Evolutionary conservation across 2,797 vertebrate species (phyloP), one percentile per base, ranked within the genome.

Genomic region (Bradypodion pumilum): DNA sequence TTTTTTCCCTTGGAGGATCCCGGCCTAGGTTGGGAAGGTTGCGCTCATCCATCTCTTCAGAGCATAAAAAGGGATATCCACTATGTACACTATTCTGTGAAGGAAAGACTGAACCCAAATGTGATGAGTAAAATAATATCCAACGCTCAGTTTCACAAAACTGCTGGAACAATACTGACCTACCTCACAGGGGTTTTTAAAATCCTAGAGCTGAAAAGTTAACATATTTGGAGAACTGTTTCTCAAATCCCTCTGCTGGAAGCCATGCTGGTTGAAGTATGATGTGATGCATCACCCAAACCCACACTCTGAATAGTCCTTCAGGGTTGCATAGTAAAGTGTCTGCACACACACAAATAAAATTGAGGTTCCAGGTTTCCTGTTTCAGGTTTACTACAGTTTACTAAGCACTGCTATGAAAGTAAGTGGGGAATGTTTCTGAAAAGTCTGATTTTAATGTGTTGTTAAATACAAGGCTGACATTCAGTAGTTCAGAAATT

Each of bases 381-480:
- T 82, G 3, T 19, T 35, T 52, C 19, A 74, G 12, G 35, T 32
- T n/a, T n/a, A n/a, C n/a, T n/a, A n/a, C n/a, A n/a, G n/a, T n/a
- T n/a, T n/a, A n/a, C 12, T 12, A 73, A 42, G 82, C 42, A 87
- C 78, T 87, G 78, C 72, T 62, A 49, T 62, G 32, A 3, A 49
- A 81, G 82, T 60, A 62, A 81, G 84, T 29, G 78, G 85, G 63
- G 1, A 59, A 40, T 73, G 69, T 83, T 80, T 75, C 84, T 80
- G n/a, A 1, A 8, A 42, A 79, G 84, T 86, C 74, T 78, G 85
- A 59, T 62, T 77, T 82, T 78, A 83, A 87, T 83, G 80, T 79
- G 46, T 1, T 73, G 60, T 83, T 80, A n/a, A 25, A 83, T 90
- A 72, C 69, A 27, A 32, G 73, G 85, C 56, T 32, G 60, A 73